phyloP scores from a whole-genome alignment of 1,140 invertebrate species.

The Planococcus citri region DNA sequence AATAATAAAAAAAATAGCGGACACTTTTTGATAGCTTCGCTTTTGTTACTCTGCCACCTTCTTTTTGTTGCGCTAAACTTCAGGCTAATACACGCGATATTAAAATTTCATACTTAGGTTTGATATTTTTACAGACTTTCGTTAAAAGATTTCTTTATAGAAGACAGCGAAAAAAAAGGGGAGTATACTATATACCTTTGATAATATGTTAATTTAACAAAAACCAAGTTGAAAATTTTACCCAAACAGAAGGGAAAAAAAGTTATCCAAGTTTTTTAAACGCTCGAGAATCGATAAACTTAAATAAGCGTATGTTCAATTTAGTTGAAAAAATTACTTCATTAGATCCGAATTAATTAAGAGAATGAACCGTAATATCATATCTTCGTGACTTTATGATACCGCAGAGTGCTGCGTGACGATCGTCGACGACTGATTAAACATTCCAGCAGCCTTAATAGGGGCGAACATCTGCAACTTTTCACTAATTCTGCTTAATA shows the following conservation, averaged over 20 bases:
- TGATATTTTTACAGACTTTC: not conserved
- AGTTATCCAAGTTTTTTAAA: not conserved
- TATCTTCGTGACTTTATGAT: not conserved
- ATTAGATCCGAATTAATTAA: not conserved
- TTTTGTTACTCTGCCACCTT: constrained; percentile 6
- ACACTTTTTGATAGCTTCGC: constrained; percentile 2
- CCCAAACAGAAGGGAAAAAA: not conserved
- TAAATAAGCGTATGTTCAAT: not conserved
- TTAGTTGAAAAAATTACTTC: not conserved
- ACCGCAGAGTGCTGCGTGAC: not conserved
- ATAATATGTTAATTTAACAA: not conserved
- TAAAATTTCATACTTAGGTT: not conserved
- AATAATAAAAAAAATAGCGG: not conserved
- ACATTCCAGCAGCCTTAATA: not conserved
- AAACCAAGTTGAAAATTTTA: no score
- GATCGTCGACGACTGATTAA: not conserved
- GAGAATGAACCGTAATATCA: not conserved
- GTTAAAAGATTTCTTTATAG: not conserved
- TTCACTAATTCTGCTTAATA: not conserved
- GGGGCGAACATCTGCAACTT: constrained; percentile 1
- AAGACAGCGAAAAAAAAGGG: not conserved
- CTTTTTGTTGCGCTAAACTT: not conserved
- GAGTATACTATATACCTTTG: not conserved
- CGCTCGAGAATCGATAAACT: not conserved
- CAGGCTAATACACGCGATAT: not conserved